These are phyloP conservation scores for Andrena camellia DNA, from an alignment of 2,888 invertebrate species.

Conservation along the genomic window DNA sequence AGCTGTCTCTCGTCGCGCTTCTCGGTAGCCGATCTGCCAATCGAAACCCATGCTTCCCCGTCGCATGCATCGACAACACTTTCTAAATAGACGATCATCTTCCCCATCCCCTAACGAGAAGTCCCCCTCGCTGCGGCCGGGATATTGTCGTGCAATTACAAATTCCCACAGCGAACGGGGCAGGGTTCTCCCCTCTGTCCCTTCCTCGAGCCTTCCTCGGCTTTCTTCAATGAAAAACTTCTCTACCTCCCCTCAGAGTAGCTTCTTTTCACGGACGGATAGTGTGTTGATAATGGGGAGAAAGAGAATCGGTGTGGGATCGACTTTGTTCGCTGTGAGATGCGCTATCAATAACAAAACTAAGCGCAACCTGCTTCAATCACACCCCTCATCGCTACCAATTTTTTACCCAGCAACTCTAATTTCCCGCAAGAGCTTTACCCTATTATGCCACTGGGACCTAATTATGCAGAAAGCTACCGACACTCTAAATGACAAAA, in stretches of 20 bases:
- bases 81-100: conserved; percentile 41
- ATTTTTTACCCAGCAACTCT: too few relatives aligned
- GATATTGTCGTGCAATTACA: conserved; percentile 76
- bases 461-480: too few relatives aligned
- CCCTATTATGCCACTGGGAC: too few relatives aligned
- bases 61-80: neutral
- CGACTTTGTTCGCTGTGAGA: too few relatives aligned
- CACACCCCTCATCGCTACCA: too few relatives aligned
- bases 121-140: conserved; percentile 34
- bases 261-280: neutral
- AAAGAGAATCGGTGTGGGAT: neutral
- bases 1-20: neutral
- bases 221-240: conserved; percentile 1
- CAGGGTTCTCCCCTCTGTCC: conserved; percentile 33
- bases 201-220: conserved; percentile 23
- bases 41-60: neutral
- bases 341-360: too few relatives aligned
- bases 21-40: conserved; percentile 1
- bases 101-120: conserved; percentile 6
- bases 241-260: conserved; percentile 4
- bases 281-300: neutral
- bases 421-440: too few relatives aligned
- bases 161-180: conserved; percentile 79
- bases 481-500: too few relatives aligned
- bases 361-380: too few relatives aligned